phyloP scores from a whole-genome alignment of 2,113 vertebrate species.

The Hippopotamus amphibius region DNA sequence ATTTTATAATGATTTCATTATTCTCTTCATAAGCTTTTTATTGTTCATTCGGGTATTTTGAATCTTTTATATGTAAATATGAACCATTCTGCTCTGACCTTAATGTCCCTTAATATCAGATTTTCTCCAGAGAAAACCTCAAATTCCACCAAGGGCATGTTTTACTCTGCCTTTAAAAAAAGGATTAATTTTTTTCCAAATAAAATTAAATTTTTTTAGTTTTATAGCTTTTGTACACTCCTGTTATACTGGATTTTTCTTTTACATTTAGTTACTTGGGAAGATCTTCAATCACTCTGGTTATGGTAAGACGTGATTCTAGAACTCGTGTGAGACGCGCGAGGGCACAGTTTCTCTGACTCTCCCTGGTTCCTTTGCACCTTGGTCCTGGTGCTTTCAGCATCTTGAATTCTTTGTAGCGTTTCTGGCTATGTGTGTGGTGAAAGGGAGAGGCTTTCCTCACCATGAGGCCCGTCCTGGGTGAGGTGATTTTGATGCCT shows the following conservation, averaged over 20 bases:
- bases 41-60: slow-evolving; percentile 19
- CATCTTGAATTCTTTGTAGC: neutral
- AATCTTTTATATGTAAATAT: slow-evolving; percentile 22
- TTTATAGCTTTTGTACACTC: neutral
- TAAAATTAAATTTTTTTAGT: neutral
- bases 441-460: neutral
- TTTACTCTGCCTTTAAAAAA: neutral
- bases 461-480: fast-evolving
- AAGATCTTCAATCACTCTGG: neutral
- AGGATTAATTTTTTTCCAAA: neutral
- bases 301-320: neutral
- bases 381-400: neutral
- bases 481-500: neutral
- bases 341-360: fast-evolving
- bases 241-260: neutral
- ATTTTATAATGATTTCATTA: slow-evolving; percentile 46
- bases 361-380: neutral
- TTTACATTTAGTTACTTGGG: neutral
- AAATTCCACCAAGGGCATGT: too few relatives aligned
- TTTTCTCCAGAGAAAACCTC: neutral
- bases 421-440: neutral
- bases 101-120: neutral
- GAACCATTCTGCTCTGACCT: neutral
- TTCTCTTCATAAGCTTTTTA: neutral
- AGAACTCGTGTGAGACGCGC: neutral